These are phyloP conservation scores for Tolmerus cingulatus DNA, from an alignment of 2,888 invertebrate species.

Conservation along the genomic window DNA sequence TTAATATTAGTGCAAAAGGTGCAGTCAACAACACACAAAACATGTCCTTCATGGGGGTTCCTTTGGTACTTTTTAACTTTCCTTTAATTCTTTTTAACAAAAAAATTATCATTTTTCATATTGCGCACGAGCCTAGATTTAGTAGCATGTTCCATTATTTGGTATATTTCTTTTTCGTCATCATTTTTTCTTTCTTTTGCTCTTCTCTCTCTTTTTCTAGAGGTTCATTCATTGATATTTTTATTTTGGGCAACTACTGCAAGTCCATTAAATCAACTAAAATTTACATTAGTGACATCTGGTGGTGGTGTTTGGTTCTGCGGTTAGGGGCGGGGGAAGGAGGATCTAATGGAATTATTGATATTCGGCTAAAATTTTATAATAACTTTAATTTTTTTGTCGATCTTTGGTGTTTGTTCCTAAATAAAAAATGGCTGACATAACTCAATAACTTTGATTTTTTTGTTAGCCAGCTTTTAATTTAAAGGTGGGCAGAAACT, in stretches of 20 bases:
- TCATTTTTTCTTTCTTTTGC: not conserved
- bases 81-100: constrained; percentile 25
- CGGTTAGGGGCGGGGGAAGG: not conserved
- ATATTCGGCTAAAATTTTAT: not conserved
- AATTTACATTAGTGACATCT: not conserved
- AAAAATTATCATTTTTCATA: constrained; percentile 36
- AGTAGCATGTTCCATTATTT: constrained; percentile 1
- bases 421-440: not conserved
- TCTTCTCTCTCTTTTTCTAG: not conserved
- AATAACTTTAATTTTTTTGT: not conserved
- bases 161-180: not conserved
- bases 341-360: not conserved
- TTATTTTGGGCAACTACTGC: not conserved
- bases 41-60: constrained; percentile 46
- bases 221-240: not conserved
- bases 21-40: constrained; percentile 53
- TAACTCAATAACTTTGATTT: not conserved
- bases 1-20: constrained; percentile 48
- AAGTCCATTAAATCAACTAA: not conserved
- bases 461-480: not conserved
- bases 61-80: constrained; percentile 25
- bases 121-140: constrained; percentile 9
- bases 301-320: not conserved
- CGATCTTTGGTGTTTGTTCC: not conserved
- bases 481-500: not conserved